phyloP scores from a whole-genome alignment of 2,797 vertebrate genomes.

The Catostomus latipinnis region DNA sequence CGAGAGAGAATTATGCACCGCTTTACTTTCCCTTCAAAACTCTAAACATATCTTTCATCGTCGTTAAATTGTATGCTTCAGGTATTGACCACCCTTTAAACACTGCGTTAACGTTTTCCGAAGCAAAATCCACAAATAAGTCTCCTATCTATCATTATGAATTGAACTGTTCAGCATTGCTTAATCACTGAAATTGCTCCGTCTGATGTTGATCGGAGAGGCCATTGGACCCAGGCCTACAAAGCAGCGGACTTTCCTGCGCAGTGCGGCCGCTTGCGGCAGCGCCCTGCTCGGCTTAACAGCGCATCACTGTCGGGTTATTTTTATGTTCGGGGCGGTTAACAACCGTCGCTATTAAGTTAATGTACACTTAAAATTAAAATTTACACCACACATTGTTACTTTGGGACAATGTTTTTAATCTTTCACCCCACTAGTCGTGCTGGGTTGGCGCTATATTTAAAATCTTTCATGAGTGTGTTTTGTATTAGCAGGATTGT shows the following conservation, averaged over 20 bases:
- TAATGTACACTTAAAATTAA: neutral
- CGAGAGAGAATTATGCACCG: too few species aligned
- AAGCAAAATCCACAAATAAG: neutral
- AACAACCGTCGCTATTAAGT: neutral
- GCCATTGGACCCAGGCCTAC: slow-evolving; percentile 23
- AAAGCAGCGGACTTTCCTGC: neutral
- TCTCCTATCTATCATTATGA: neutral
- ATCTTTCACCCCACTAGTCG: neutral
- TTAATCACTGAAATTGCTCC: slow-evolving; percentile 27
- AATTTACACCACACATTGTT: neutral
- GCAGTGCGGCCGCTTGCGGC: too few species aligned
- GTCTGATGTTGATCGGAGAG: slow-evolving; percentile 15
- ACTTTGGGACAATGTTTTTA: neutral
- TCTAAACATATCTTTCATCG: too few species aligned
- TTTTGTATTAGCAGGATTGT: slow-evolving; percentile 16
- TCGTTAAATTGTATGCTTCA: too few species aligned
- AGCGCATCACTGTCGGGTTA: neutral
- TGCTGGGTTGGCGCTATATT: slow-evolving; percentile 34
- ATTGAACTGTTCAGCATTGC: neutral
- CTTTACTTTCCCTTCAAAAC: too few species aligned
- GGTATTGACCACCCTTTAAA: neutral
- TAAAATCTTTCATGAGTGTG: slow-evolving; percentile 36
- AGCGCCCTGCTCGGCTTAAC: neutral
- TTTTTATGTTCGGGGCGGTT: neutral
- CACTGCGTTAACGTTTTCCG: neutral